Base-by-base conservation (phyloP, 2,888 invertebrate genomes). In the Agonopterix subpropinquella region DNA sequence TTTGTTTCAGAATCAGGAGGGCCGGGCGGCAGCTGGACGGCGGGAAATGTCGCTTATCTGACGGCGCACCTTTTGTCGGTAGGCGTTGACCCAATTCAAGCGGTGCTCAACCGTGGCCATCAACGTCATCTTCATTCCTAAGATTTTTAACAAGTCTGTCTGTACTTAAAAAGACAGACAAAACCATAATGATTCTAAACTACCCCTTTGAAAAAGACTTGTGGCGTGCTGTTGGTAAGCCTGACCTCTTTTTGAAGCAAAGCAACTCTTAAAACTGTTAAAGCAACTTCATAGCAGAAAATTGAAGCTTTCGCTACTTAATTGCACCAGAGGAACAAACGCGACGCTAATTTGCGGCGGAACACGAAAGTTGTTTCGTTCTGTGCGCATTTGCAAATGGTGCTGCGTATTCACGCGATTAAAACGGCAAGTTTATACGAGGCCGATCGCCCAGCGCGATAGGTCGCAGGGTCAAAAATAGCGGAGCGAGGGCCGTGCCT, bases 1-100 rank as follows among this genome's bases (percentile, higher is more conserved):
- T 82, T 85, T 86, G 82, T 85, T 84, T 81, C 67, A 70, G 76
- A 70, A 70, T 81, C 67, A 70, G 76, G 70, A 70, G 73, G 76
- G 71, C 74, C 72, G 69, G 66, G 18, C 8, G 78, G 74, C 80
- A 79, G 80, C 77, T 77, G 82, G 79, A 73, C 78, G 77, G 72
- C 78, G 81, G 81, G 74, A 79, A 80, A 78, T 75, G 77, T 73
- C 77, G 82, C 80, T 85, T 86, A 84, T 86, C 82, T 79, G 77
- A 75, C 77, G 80, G 78, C 83, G 74, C 86, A 86, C 88, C 87
- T 87, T 85, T 87, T 83, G 83, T 81, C 72, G 70, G 77, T 73
- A 79, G 80, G 81, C 81, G 80, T 80, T 86, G 87, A 86, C 87
- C 88, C 74, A 86, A 73, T 86, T 87, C 76, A 72, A 77, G 77